Evolutionary conservation across 2,888 invertebrate species (phyloP), one percentile per base, ranked within the genome.

Genomic region (Synanthedon formicaeformis): DNA sequence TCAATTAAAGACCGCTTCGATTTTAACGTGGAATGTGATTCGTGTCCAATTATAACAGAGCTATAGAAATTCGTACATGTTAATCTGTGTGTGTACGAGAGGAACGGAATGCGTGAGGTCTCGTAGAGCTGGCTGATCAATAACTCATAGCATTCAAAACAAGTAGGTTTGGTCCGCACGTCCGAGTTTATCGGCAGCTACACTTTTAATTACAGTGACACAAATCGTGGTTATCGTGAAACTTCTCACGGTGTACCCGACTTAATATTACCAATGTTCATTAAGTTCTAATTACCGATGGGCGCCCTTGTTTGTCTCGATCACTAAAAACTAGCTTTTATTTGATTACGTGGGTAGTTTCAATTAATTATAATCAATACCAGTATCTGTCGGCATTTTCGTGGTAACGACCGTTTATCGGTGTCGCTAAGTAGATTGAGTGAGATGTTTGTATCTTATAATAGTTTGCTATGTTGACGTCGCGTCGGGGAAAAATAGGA

Each of bases 161-260:
- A 78, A 76, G 80, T 76, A 76, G 73, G 73, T 75, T 72, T 70
- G 62, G 60, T 64, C 64, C 61, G 73, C 77, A 74, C 73, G 77
- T 72, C 76, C 65, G 62, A 74, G 71, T 76, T 84, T 82, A 86
- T 87, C 87, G 80, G 78, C 83, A 83, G 84, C 82, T 67, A 84
- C 78, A 81, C 79, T 81, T 87, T 87, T 87, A 87, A 87, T 87
- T 87, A 87, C 84, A 75, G 67, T 83, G 87, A 86, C 87, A 86
- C 87, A 85, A 85, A 83, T 86, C 82, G 78, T 78, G 73, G 81
- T 84, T 87, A 87, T 87, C 87, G 77, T 71, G 64, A 61, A 73
- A 77, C 81, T 85, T 87, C 87, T 87, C 87, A 87, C 87, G 87
- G 81, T 83, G 82, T 34, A 34, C 78, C 80, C 75, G 71, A 80